Evolutionary conservation across 2,888 invertebrate species (phyloP).

Genomic region (Sarcophaga rosellei): DNA sequence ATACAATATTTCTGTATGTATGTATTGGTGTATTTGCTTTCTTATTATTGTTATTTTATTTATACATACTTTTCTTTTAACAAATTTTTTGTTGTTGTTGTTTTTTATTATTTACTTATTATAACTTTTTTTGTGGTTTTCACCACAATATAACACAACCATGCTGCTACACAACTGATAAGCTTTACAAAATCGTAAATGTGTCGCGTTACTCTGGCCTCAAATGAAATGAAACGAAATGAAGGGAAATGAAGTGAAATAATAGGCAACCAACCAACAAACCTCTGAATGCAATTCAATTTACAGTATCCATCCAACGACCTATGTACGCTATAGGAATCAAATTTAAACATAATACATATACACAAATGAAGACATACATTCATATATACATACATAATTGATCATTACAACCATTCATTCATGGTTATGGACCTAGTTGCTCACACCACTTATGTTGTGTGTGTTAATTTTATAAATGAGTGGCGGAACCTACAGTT

Average conservation of each 20-base stretch:
- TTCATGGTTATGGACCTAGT: too few species aligned
- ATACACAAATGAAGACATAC: too few species aligned
- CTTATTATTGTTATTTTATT: slow-evolving; percentile 16
- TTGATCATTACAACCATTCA: too few species aligned
- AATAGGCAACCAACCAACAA: slow-evolving; percentile 23
- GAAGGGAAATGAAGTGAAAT: slow-evolving; percentile 26
- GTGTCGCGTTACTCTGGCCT: slow-evolving; percentile 66
- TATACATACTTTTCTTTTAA: neutral
- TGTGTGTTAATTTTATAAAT: too few species aligned
- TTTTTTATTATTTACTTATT: slow-evolving; percentile 8
- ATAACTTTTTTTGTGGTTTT: slow-evolving; percentile 58
- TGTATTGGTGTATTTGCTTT: slow-evolving; percentile 59
- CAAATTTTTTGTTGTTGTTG: slow-evolving; percentile 47
- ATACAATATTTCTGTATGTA: slow-evolving; percentile 4
- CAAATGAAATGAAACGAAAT: slow-evolving; percentile 51
- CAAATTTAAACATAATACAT: too few species aligned
- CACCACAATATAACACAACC: slow-evolving; percentile 52
- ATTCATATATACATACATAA: too few species aligned
- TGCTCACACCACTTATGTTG: too few species aligned
- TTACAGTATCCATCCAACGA: neutral
- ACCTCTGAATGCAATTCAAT: slow-evolving; percentile 46
- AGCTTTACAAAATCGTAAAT: slow-evolving; percentile 63
- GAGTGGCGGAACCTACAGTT: too few species aligned
- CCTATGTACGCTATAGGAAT: neutral
- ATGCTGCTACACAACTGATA: slow-evolving; percentile 63